Evolutionary conservation across 2,113 vertebrate genomes (phyloP), one percentile per base, ranked within the genome.

Genomic region (Struthidea cinerea): DNA sequence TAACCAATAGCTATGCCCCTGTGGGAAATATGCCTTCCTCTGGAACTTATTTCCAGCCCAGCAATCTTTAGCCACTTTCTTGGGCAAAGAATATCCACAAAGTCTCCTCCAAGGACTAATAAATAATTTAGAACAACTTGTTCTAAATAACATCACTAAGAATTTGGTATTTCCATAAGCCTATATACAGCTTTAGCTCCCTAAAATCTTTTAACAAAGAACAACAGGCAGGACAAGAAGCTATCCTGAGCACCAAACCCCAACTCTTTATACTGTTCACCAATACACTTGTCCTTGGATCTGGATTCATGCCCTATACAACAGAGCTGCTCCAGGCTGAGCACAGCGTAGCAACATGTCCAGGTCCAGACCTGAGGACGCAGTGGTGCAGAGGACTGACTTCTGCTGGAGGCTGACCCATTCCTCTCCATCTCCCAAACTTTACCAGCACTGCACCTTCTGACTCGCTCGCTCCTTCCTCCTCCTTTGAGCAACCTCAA

Each of bases 341-440:
- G 46, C 37, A 30, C 76, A 65, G 30, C 35, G 61, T 16, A 50
- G 52, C 42, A 35, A 8, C 4, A 2, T 0, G 14, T 21, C 61
- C 84, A 57, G 44, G 35, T 41, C 26, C 63, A 68, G 77, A 35
- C 20, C 39, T 21, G 23, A 0, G 0, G n/a, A 24, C 0, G 0
- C 1, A 19, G 74, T 0, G 0, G 23, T 14, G 52, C 42, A 50
- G 63, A 73, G 23, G 33, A 37, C 56, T 39, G 56, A 35, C n/a
- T 65, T 24, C 64, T 70, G n/a, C 55, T 33, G 41, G 12, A 32
- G 60, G 22, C 32, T 42, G 11, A 49, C 15, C 41, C 46, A 39
- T 0, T 10, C n/a, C 52, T 12, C 28, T 56, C 30, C 14, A 5
- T 24, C 56, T 70, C 37, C 32, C n/a, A 75, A 2, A 37, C 37